Base-by-base conservation (phyloP, 2,797 vertebrate genomes). In the Hyperoplus immaculatus region DNA sequence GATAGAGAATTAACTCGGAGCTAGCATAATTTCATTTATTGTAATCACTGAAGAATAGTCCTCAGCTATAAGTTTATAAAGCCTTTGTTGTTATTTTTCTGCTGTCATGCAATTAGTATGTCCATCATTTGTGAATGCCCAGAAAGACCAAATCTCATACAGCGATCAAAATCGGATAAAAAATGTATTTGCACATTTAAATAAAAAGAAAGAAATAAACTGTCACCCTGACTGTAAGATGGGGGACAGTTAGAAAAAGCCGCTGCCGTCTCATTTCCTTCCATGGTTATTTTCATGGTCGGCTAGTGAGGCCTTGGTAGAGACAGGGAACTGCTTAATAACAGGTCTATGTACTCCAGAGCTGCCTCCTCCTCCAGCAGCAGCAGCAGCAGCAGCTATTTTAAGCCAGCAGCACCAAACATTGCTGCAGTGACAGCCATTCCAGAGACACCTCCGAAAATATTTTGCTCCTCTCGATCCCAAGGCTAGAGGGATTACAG, bases 291-390 rank as follows among this genome's bases (percentile, higher is more conserved):
- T 82, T 70, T 80, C 69, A 29, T 81, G 45, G 54, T 77, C 10
- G 1, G 61, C 50, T 46, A 53, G 65, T 9, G 38, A 75, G 58
- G 69, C 65, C 74, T 60, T 81, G 61, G 57, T 69, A 65, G 78
- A 81, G 70, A 89, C 71, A 81, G 70, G 29, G 70, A 74, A 63
- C 75, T 75, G 74, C 77, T 72, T 90, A 88, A 88, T 90, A 89
- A 87, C 85, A 77, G 87, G 70, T 74, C 77, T 67, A 75, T 85
- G 88, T 81, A 80, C 87, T 80, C 51, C 53, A 55, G 62, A 45
- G 0, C 69, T 5, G 73, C 81, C 79, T 69, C 69, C 45, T 77
- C 72, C 69, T 29, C 29, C 29, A 29, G 29, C 29, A 29, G 29
- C 29, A 56, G 65, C 29, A 29, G 29, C 29, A 29, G 29, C 29